These are phyloP conservation scores for Lepidochitona cinerea DNA, from an alignment of 2,888 invertebrate genomes.

Conservation along the genomic window DNA sequence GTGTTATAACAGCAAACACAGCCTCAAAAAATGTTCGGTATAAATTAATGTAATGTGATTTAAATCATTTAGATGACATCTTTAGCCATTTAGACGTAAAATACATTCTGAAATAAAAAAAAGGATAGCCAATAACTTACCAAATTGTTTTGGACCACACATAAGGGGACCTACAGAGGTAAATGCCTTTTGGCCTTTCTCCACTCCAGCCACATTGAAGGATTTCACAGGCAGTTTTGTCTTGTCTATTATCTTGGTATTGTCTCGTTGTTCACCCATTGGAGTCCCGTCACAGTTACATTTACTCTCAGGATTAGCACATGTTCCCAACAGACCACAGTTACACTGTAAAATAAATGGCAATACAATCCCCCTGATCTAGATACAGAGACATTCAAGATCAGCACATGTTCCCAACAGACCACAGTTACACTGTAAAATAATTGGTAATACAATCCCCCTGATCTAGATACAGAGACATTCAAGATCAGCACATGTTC, in stretches of 20 bases:
- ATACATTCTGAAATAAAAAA: too few relatives aligned
- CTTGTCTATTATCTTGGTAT: not conserved
- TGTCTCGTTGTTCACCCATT: not conserved
- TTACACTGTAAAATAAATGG: not conserved
- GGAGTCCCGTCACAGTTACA: slow-evolving; percentile 1
- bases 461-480: too few relatives aligned
- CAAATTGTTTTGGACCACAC: slow-evolving; percentile 6
- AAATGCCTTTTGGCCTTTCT: not conserved
- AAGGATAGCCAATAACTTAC: not conserved
- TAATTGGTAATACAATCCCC: too few relatives aligned
- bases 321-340: not conserved
- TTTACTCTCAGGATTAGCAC: not conserved
- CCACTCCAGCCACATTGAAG: slow-evolving; percentile 18
- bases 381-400: not conserved
- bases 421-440: too few relatives aligned
- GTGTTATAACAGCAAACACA: too few relatives aligned
- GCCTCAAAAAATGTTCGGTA: too few relatives aligned
- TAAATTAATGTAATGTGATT: too few relatives aligned
- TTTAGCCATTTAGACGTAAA: too few relatives aligned
- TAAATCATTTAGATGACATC: too few relatives aligned
- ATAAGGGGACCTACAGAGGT: not conserved
- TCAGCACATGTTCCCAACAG: not conserved
- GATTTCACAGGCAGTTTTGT: not conserved
- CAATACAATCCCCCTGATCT: not conserved
- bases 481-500: too few relatives aligned